Conservation (phyloP, 2,113 vertebrate genomes). For the Stercorarius parasiticus region DNA sequence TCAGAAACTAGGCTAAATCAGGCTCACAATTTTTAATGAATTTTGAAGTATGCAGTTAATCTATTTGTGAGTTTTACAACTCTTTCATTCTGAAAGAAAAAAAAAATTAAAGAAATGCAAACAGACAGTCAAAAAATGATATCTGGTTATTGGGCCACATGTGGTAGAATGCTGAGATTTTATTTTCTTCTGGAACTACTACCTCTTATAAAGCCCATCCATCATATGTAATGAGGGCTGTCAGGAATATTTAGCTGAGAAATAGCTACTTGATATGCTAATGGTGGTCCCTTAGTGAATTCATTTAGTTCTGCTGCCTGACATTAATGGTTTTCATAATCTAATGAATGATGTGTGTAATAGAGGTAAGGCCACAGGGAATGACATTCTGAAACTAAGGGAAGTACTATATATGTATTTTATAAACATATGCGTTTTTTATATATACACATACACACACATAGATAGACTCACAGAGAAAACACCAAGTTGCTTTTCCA, state of each 20-base stretch:
- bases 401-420: constrained; percentile 41
- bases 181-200: constrained; percentile 79
- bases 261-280: constrained; percentile 91
- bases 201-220: constrained; percentile 87
- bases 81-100: constrained; percentile 40
- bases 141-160: constrained; percentile 55
- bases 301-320: constrained; percentile 87
- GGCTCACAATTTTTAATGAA: constrained; percentile 64
- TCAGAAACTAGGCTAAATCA: constrained; percentile 67
- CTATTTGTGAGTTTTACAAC: constrained; percentile 69
- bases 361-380: constrained; percentile 79
- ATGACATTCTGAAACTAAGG: constrained; percentile 60
- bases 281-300: constrained; percentile 84
- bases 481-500: constrained; percentile 12
- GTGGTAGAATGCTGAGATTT: constrained; percentile 70
- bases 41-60: constrained; percentile 73
- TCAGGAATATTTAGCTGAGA: constrained; percentile 90
- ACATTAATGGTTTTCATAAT: constrained; percentile 94
- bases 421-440: constrained; percentile 44
- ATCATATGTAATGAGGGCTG: constrained; percentile 89
- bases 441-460: neutral
- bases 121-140: constrained; percentile 67
- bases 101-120: constrained; percentile 42
- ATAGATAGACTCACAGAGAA: neutral
- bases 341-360: constrained; percentile 92